Conservation (phyloP, 2,888 invertebrate genomes). For the Chrysolina haemoptera region DNA sequence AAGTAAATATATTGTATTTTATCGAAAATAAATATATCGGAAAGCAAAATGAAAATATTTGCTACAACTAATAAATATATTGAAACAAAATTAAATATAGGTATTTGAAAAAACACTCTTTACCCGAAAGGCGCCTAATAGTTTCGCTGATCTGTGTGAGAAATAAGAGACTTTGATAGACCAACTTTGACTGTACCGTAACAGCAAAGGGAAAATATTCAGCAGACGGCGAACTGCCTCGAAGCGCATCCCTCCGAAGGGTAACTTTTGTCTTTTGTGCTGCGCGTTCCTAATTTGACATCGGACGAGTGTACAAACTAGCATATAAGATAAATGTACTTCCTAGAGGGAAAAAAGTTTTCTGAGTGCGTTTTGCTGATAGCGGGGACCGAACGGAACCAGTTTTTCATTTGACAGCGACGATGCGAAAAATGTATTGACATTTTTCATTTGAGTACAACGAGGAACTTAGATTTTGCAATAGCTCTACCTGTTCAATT, state of each 20-base stretch:
- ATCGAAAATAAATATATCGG: too few relatives aligned
- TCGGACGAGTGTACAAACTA: conserved; percentile 34
- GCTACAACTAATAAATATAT: too few relatives aligned
- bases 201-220: neutral
- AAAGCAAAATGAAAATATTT: too few relatives aligned
- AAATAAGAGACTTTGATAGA: neutral
- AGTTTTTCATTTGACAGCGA: neutral
- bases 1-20: too few relatives aligned
- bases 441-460: too few relatives aligned
- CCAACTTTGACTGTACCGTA: conserved; percentile 11
- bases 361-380: neutral
- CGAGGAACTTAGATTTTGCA: too few relatives aligned
- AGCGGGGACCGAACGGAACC: neutral
- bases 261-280: conserved; percentile 26
- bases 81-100: too few relatives aligned
- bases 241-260: conserved; percentile 28
- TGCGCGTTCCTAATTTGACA: conserved; percentile 33
- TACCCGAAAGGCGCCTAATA: too few relatives aligned
- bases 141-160: too few relatives aligned
- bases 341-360: neutral
- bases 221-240: neutral
- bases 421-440: too few relatives aligned
- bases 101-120: neutral
- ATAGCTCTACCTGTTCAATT: too few relatives aligned
- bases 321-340: neutral